These are phyloP conservation scores for Montifringilla adamsi DNA, from an alignment of 2,113 vertebrate species.

Conservation along the genomic window DNA sequence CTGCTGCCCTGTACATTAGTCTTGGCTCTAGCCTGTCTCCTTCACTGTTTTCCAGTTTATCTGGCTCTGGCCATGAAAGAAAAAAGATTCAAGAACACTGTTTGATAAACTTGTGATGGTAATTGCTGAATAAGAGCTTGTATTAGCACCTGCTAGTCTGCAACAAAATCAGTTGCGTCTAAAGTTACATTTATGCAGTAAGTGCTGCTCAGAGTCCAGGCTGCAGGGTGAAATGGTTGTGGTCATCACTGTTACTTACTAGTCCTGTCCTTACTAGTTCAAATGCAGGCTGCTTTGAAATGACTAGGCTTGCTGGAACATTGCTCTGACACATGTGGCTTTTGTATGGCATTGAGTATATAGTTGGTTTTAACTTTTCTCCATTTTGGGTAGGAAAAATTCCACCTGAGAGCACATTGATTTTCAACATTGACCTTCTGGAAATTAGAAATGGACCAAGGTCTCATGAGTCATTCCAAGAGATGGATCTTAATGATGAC, in stretches of 20 bases:
- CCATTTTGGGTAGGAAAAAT: slow-evolving; percentile 84
- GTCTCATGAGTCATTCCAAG: slow-evolving; percentile 96
- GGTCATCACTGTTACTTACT: background rate
- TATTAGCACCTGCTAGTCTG: background rate
- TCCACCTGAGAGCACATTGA: slow-evolving; percentile 91
- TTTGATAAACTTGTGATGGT: background rate
- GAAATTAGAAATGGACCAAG: slow-evolving; percentile 95
- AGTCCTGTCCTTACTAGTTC: background rate
- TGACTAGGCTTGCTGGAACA: background rate
- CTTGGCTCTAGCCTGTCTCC: background rate
- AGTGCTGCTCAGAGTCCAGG: background rate
- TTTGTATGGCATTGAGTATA: background rate
- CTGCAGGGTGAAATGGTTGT: background rate
- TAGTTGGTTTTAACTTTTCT: background rate
- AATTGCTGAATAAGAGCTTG: background rate
- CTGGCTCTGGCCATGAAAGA: background rate
- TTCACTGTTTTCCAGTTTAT: background rate
- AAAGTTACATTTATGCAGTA: background rate
- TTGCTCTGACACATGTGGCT: accelerated
- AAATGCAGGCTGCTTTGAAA: background rate
- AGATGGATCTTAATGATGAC: slow-evolving; percentile 98
- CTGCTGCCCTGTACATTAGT: background rate
- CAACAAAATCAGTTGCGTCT: background rate
- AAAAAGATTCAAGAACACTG: background rate
- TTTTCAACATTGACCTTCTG: slow-evolving; percentile 89